Conservation (phyloP, 2,113 vertebrate species). For the Caracal caracal region DNA sequence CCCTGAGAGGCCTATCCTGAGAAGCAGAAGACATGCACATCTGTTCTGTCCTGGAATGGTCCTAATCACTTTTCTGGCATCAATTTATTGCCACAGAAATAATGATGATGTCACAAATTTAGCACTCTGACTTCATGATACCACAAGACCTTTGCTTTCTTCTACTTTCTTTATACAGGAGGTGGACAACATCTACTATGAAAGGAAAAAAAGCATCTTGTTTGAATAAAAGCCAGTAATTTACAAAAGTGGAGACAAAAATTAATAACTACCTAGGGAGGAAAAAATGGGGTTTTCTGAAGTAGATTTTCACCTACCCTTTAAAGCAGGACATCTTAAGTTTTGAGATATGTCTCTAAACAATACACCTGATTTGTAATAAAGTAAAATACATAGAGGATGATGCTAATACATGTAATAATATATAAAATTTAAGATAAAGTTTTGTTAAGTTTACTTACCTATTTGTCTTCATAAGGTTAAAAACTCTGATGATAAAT, state of each 20-base stretch:
- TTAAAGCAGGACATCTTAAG: not conserved
- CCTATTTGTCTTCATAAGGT: conserved; percentile 5
- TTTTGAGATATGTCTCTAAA: conserved; percentile 27
- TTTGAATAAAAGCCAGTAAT: conserved; percentile 52
- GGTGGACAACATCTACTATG: not conserved
- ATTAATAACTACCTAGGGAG: not conserved
- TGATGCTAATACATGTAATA: not conserved
- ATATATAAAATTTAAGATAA: not conserved
- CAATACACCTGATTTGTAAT: not conserved
- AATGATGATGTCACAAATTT: not conserved
- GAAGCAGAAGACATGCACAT: not conserved
- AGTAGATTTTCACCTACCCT: not conserved
- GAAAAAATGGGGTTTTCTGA: not conserved
- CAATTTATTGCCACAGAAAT: conserved; percentile 59
- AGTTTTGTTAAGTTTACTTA: not conserved
- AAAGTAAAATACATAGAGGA: not conserved
- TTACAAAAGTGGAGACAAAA: conserved; percentile 37
- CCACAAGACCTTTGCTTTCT: conserved; percentile 2
- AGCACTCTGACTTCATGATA: conserved; percentile 29
- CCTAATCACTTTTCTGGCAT: not conserved
- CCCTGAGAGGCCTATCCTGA: accelerated
- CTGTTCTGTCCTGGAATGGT: not conserved
- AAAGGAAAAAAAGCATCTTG: not conserved
- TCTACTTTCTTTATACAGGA: conserved; percentile 44
- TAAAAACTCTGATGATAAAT: not conserved